phyloP scores from a whole-genome alignment of 1,140 invertebrate genomes.

The Zaprionus kolodkinae region DNA sequence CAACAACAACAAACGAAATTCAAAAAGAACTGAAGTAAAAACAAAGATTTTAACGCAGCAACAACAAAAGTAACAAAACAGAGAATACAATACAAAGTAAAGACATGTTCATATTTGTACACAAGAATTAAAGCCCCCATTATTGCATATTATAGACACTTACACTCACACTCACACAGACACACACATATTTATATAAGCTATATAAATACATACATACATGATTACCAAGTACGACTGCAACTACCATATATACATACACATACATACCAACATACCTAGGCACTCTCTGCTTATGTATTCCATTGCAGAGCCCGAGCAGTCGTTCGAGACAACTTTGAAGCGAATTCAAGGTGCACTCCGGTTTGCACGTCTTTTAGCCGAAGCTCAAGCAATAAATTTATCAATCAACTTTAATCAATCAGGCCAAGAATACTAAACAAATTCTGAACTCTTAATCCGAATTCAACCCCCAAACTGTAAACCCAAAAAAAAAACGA shows the following conservation, averaged over 20 bases:
- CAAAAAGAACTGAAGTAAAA: constrained; percentile 83
- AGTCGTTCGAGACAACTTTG: background rate
- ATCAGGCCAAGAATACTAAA: constrained; percentile 13
- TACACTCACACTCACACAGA: background rate
- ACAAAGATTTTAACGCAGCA: constrained; percentile 79
- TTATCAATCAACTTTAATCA: constrained; percentile 21
- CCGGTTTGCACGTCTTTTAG: constrained; percentile 22
- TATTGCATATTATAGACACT: constrained; percentile 7
- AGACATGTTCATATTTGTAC: constrained; percentile 66
- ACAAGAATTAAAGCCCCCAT: constrained; percentile 32
- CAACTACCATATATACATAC: constrained; percentile 5
- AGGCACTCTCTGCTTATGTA: constrained; percentile 20
- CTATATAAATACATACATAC: constrained; percentile 17
- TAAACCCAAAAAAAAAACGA: constrained; percentile 12
- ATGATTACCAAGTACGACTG: constrained; percentile 5
- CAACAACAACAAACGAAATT: constrained; percentile 64
- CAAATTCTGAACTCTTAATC: background rate
- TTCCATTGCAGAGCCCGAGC: background rate
- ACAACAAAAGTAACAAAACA: constrained; percentile 61
- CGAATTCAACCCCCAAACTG: background rate
- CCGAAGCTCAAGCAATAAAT: constrained; percentile 8
- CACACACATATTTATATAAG: constrained; percentile 20
- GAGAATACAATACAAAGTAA: constrained; percentile 48
- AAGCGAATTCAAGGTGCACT: constrained; percentile 13
- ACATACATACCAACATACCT: background rate